A percentile compares a stretch with the other conserved stretches of the same genome.
Conservation (phyloP, 2,797 vertebrate genomes). For the Strix occidentalis region DNA sequence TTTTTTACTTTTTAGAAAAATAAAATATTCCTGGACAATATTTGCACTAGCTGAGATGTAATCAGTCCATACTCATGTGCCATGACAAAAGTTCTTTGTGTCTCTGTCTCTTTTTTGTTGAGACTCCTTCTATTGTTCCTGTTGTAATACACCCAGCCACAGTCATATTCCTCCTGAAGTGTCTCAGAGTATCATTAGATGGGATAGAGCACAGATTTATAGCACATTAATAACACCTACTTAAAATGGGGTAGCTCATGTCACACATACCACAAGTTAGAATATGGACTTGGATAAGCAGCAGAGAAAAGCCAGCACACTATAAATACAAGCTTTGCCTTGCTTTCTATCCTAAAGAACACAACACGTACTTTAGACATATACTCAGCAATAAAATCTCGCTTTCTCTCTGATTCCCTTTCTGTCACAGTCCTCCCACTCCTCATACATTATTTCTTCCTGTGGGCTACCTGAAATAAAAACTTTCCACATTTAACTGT, state of each 20-base stretch:
- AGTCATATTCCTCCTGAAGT: not conserved
- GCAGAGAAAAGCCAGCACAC: not conserved
- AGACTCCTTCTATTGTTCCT: not conserved
- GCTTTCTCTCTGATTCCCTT: not conserved
- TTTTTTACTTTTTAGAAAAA: not conserved
- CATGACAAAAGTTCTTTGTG: not conserved
- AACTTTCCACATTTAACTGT: not conserved
- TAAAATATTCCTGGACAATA: not conserved
- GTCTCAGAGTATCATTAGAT: not conserved
- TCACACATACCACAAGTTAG: not conserved
- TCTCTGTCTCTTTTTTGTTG: not conserved
- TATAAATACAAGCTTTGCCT: not conserved
- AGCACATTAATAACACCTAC: not conserved
- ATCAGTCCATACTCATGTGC: not conserved
- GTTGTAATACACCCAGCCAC: not conserved
- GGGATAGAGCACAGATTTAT: not conserved
- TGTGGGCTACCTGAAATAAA: conserved; percentile 1
- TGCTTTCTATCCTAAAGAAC: not conserved
- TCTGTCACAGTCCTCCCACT: not conserved
- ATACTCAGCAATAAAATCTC: not conserved
- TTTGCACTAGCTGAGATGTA: not conserved
- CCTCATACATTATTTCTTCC: not conserved
- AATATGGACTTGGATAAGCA: not conserved
- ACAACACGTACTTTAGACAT: not conserved
- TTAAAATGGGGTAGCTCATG: not conserved